Conservation (phyloP, 2,113 vertebrate genomes). For the Cinclus cinclus region DNA sequence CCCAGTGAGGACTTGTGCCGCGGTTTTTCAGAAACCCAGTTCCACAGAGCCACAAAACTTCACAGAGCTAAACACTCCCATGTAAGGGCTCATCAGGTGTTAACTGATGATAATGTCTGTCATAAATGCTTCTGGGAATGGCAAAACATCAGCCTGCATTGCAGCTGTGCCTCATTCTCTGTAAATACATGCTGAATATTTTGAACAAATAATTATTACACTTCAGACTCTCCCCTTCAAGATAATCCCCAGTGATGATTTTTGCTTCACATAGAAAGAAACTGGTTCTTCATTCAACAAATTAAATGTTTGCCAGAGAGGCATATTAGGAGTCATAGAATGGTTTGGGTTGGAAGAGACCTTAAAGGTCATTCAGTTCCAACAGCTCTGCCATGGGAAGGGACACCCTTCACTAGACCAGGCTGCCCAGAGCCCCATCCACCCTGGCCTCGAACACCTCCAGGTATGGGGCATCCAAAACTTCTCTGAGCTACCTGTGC, state of each 20-base stretch:
- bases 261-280: background rate
- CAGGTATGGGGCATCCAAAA: background rate
- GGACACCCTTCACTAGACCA: background rate
- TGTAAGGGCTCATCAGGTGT: background rate
- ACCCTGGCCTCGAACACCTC: background rate
- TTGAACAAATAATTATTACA: background rate
- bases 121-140: background rate
- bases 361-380: background rate
- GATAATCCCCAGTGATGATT: background rate
- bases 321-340: background rate
- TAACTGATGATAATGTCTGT: background rate
- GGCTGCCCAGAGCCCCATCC: background rate
- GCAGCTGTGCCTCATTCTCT: background rate
- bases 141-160: background rate
- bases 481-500: background rate
- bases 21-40: background rate
- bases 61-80: background rate
- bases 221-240: background rate
- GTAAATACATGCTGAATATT: background rate
- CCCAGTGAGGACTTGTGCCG: rapidly evolving
- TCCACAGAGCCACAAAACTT: background rate
- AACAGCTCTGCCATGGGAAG: background rate
- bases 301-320: background rate
- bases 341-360: background rate
- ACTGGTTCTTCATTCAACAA: background rate